These are phyloP conservation scores for Athalia circularis DNA, from an alignment of 2,888 invertebrate genomes.

Conservation along the genomic window DNA sequence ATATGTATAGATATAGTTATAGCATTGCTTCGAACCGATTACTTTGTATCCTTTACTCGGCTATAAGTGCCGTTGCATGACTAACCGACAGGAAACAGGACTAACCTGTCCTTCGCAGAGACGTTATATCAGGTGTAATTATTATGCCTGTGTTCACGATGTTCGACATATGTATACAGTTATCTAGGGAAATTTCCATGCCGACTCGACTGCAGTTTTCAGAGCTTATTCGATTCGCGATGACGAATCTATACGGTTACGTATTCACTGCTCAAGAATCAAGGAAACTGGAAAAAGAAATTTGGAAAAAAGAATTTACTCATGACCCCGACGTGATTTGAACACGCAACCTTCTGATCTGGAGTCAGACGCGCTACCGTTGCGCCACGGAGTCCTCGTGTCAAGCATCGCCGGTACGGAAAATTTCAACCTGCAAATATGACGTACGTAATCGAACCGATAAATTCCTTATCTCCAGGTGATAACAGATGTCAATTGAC, in stretches of 20 bases:
- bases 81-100: constrained; percentile 36
- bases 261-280: not conserved
- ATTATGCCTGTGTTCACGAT: not conserved
- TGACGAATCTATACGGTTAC: not conserved
- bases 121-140: not conserved
- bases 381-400: constrained; percentile 90
- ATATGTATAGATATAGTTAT: not conserved
- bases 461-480: not conserved
- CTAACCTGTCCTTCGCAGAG: constrained; percentile 28
- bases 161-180: not conserved
- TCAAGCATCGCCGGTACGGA: not conserved
- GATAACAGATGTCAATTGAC: constrained; percentile 5
- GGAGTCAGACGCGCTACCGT: constrained; percentile 99
- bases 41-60: constrained; percentile 20
- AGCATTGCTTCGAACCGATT: constrained; percentile 41
- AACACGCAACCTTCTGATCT: constrained; percentile 99
- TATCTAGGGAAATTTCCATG: not conserved
- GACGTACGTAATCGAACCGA: not conserved
- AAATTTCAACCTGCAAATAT: constrained; percentile 9
- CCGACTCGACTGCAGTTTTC: too few relatives aligned
- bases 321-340: constrained; percentile 96
- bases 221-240: too few relatives aligned
- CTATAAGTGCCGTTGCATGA: constrained; percentile 41
- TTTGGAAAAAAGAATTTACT: not conserved
- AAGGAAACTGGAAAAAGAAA: not conserved